Evolutionary conservation across 2,797 vertebrate genomes (phyloP).

Genomic region (Sebastes kiyomatsui): DNA sequence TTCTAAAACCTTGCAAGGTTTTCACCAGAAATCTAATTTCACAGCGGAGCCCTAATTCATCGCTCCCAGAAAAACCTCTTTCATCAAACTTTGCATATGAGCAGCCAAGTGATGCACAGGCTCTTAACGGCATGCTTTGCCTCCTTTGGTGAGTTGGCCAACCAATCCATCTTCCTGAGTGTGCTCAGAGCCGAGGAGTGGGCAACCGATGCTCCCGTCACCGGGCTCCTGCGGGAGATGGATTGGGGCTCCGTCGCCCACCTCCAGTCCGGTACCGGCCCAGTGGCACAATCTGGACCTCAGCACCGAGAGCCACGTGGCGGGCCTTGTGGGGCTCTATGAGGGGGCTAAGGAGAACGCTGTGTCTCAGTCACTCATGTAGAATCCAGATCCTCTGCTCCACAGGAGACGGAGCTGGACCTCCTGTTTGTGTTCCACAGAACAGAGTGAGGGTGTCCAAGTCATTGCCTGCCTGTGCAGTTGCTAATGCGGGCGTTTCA

Average conservation of each 20-base stretch:
- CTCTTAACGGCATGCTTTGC: constrained; percentile 88
- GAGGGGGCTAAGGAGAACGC: constrained; percentile 67
- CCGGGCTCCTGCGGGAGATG: constrained; percentile 94
- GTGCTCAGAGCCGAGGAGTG: constrained; percentile 85
- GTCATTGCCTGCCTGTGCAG: constrained; percentile 77
- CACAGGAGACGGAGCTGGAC: constrained; percentile 75
- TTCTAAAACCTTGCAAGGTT: constrained; percentile 70
- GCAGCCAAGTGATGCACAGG: constrained; percentile 87
- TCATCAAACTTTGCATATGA: constrained; percentile 90
- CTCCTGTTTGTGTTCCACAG: constrained; percentile 78
- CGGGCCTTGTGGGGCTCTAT: constrained; percentile 71
- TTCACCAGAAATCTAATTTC: constrained; percentile 82
- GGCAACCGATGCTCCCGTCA: constrained; percentile 86
- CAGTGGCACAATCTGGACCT: constrained; percentile 86
- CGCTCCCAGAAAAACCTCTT: constrained; percentile 86
- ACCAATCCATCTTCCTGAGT: constrained; percentile 90
- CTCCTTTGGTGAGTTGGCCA: constrained; percentile 88
- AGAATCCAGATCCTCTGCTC: constrained; percentile 79
- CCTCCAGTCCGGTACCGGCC: constrained; percentile 85
- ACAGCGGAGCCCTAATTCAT: constrained; percentile 85
- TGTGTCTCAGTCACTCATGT: constrained; percentile 79
- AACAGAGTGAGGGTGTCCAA: constrained; percentile 82
- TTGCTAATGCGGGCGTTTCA: constrained; percentile 74
- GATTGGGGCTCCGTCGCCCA: constrained; percentile 85
- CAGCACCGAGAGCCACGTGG: constrained; percentile 71